Percentiles rank a stretch among this genome's conserved stretches.
Evolutionary conservation across 2,888 invertebrate species (phyloP).

Genomic region (Nephrotoma guestfalica): DNA sequence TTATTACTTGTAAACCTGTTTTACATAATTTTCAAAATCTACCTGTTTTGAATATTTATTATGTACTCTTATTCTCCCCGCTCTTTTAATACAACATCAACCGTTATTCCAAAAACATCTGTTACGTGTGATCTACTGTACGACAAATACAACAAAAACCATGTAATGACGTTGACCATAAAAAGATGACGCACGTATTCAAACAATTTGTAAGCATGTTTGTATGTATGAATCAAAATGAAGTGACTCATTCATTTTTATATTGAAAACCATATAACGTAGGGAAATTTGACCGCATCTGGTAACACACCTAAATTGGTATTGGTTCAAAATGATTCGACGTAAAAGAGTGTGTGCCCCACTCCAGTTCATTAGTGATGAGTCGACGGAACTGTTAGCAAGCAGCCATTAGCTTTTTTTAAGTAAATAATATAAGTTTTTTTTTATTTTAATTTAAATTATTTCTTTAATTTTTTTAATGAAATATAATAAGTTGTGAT

Average conservation of each 20-base stretch:
- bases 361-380: conserved; percentile 4
- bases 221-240: neutral
- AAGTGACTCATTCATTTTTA: neutral
- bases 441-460: neutral
- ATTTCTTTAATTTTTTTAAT: neutral
- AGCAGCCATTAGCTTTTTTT: neutral
- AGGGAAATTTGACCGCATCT: neutral
- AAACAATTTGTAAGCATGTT: neutral
- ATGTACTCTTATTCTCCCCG: neutral
- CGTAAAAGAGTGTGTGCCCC: neutral
- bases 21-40: neutral
- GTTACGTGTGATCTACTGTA: neutral
- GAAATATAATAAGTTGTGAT: neutral
- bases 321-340: neutral
- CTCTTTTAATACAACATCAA: neutral
- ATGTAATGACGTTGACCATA: neutral
- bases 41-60: neutral
- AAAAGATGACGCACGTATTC: neutral
- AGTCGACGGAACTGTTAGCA: conserved; percentile 9
- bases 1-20: too few relatives aligned
- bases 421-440: neutral
- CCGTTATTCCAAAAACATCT: neutral
- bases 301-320: neutral
- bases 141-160: neutral
- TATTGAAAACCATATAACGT: neutral